Evolutionary conservation across 2,113 vertebrate genomes (phyloP).

Genomic region (Choloepus hoffmanni): DNA sequence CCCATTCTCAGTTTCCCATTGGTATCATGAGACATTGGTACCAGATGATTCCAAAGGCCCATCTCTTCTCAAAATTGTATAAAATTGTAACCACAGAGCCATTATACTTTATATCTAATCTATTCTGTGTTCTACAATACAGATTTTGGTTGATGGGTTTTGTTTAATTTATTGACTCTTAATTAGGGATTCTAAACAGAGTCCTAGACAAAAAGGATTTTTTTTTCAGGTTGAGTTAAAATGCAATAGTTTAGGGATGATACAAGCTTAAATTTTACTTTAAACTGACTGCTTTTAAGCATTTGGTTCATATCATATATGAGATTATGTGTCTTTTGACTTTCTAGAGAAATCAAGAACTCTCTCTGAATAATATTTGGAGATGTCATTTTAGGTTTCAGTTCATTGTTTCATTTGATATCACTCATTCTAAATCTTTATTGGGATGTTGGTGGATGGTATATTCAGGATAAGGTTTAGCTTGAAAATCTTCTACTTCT

Average conservation of each 20-base stretch:
- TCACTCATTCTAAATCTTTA: background rate
- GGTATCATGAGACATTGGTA: background rate
- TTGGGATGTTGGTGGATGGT: background rate
- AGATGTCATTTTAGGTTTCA: background rate
- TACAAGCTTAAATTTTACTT: background rate
- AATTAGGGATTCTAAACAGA: background rate
- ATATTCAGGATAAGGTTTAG: background rate
- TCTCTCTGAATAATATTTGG: background rate
- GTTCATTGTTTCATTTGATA: background rate
- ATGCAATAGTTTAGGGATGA: background rate
- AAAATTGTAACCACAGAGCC: fast-evolving
- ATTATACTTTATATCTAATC: background rate
- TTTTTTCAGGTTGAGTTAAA: background rate
- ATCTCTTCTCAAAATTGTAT: background rate
- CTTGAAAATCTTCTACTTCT: background rate
- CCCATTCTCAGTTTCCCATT: background rate
- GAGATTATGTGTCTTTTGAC: background rate
- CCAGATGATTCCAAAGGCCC: background rate
- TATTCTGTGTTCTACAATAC: background rate
- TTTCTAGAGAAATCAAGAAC: background rate
- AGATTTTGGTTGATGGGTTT: background rate
- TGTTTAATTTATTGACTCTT: background rate
- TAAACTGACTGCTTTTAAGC: constrained; percentile 7
- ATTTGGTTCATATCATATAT: background rate
- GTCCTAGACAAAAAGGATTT: background rate